phyloP scores from a whole-genome alignment of 2,888 invertebrate species.

The Apamea anceps region DNA sequence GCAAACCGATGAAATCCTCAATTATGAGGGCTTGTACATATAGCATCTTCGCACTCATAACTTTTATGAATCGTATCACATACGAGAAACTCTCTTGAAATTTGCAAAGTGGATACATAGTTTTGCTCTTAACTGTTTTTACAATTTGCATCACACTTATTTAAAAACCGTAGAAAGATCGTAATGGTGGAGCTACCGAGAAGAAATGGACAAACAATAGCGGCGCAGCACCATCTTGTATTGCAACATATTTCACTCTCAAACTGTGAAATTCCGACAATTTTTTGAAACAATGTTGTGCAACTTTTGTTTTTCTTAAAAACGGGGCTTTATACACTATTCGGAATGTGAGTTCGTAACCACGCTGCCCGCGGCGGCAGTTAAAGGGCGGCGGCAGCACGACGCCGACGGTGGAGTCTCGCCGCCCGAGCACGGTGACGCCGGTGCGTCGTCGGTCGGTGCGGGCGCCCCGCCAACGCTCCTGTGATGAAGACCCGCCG shows the following conservation, averaged over 20 bases:
- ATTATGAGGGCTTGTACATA: not conserved
- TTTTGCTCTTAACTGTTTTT: conserved; percentile 23
- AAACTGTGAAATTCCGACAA: not conserved
- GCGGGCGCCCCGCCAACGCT: conserved; percentile 93
- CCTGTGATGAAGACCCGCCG: conserved; percentile 94
- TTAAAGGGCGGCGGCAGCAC: conserved; percentile 92
- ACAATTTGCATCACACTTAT: conserved; percentile 7
- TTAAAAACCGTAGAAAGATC: conserved; percentile 6
- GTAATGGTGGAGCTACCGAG: not conserved
- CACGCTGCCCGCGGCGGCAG: conserved; percentile 90
- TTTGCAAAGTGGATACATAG: not conserved
- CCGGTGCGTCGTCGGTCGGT: conserved; percentile 90
- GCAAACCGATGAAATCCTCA: conserved; percentile 6
- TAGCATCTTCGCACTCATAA: not conserved
- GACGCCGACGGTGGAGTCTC: conserved; percentile 89
- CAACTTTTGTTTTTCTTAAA: conserved; percentile 28
- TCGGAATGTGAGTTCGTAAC: conserved; percentile 78
- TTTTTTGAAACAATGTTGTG: conserved; percentile 13
- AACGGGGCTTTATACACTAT: not conserved
- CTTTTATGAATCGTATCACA: not conserved
- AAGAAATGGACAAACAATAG: conserved; percentile 19
- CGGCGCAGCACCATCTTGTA: conserved; percentile 2
- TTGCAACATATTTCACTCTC: not conserved
- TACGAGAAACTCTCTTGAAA: not conserved
- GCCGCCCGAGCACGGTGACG: conserved; percentile 92